Percentiles rank a stretch among this genome's conserved stretches.
These are phyloP conservation scores for Eriocheir sinensis DNA, from an alignment of 1,140 invertebrate species.

Conservation along the genomic window DNA sequence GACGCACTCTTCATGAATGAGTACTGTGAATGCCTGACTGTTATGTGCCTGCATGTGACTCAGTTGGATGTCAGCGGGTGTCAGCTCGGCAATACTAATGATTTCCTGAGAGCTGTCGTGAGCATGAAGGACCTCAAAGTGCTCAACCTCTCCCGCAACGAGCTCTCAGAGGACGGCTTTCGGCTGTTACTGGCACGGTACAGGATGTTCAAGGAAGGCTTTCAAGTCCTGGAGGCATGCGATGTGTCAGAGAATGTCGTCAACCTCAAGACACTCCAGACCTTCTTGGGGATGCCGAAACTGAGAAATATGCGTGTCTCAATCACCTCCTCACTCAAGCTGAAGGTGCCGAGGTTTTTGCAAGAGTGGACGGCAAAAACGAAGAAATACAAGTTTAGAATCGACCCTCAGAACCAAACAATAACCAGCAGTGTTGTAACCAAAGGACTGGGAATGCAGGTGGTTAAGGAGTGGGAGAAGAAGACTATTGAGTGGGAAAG, in stretches of 20 bases:
- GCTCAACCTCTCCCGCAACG: slow-evolving; percentile 48
- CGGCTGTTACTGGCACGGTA: slow-evolving; percentile 33
- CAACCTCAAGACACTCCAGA: slow-evolving; percentile 12
- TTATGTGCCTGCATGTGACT: slow-evolving; percentile 47
- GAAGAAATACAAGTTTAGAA: background rate
- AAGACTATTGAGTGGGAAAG: slow-evolving; percentile 18
- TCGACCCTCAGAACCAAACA: background rate
- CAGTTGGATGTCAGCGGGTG: slow-evolving; percentile 51
- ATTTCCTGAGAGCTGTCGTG: slow-evolving; percentile 48
- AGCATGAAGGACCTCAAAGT: slow-evolving; percentile 56
- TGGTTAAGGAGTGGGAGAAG: slow-evolving; percentile 33
- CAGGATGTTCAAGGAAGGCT: slow-evolving; percentile 58
- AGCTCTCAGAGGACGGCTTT: slow-evolving; percentile 61
- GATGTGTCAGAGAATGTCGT: slow-evolving; percentile 61
- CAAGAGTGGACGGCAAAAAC: slow-evolving; percentile 27
- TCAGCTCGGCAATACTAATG: slow-evolving; percentile 50
- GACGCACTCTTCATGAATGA: background rate
- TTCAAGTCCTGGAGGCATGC: slow-evolving; percentile 34
- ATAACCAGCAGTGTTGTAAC: slow-evolving; percentile 27
- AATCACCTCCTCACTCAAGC: slow-evolving; percentile 7
- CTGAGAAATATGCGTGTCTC: slow-evolving; percentile 50
- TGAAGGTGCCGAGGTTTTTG: background rate
- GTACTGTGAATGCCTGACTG: slow-evolving; percentile 34
- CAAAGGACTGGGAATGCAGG: slow-evolving; percentile 43
- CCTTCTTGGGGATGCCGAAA: slow-evolving; percentile 12